Base-by-base conservation (phyloP, 2,797 vertebrate genomes). In the Cossypha caffra region DNA sequence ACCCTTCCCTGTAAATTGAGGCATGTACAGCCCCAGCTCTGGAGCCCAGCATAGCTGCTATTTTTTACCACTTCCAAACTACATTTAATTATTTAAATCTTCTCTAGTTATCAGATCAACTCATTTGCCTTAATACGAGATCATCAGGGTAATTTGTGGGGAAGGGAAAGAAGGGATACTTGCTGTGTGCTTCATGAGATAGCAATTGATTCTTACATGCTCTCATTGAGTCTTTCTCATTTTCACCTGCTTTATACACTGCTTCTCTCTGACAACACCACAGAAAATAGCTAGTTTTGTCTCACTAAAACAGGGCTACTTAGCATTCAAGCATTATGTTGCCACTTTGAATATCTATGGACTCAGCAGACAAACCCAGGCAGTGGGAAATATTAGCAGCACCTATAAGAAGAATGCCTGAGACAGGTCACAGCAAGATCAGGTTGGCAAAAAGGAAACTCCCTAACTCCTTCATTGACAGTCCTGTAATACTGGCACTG, bases 401-500 rank as follows among this genome's bases (percentile, higher is more conserved):
- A 63, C 13, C 26, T 55, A 0, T 45, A 54, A 81, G 50, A 21
- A 77, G 21, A 16, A 7, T 67, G 24, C 7, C 13, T 48, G 33
- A 16, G 4, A 28, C 3, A 69, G 50, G 25, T 37, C 55, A 83
- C n/a, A 61, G 25, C 9, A 57, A 86, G 42, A 62, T 19, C 33
- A 57, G 6, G 9, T 54, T 37, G 59, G 9, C 31, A 45, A 55
- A 25, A 8, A 74, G 11, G 0, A 0, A 4, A 67, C 6, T 55
- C n/a, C 16, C 13, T 26, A 28, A 19, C 29, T 16, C 2, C 1
- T 52, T 83, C 68, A 42, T 0, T 52, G 42, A 57, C 14, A 26
- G 12, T 43, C 8, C 21, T 77, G 13, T 13, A 13, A 74, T 58
- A 47, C 17, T 77, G 61, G 13, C 57, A 64, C 21, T 74, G 29